Base-by-base conservation (phyloP, 2,888 invertebrate species). In the Clanis bilineata region DNA sequence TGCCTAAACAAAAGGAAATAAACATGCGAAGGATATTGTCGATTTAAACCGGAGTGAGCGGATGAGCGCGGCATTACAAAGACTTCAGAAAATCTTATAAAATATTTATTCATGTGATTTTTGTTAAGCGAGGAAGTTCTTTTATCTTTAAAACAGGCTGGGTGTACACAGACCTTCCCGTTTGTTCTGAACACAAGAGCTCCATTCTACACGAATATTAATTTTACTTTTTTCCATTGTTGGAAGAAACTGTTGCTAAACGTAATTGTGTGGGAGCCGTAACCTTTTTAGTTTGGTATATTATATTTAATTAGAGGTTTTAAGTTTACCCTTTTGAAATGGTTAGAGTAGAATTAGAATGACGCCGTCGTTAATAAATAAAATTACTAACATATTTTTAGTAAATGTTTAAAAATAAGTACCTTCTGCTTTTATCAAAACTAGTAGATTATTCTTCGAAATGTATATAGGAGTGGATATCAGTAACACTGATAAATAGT, bases 31-130 rank as follows among this genome's bases (percentile, higher is more conserved):
- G 18, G 32, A 32, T 51, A 28, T 47, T 47, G 47, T 51, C 51
- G 51, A 51, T 51, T 51, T 32, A 51, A 51, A 32, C 51, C 51
- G 51, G 51, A 51, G 32, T 9, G 51, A 51, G 32, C 51, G 51
- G 51, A 51, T 51, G 51, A 51, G 10, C 10, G 51, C 51, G 51
- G 51, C 51, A 51, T 51, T 51, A 51, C 51, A 51, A 51, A 51
- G 51, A 51, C 47, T 32, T 18, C 10, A 18, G 51, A 51, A 28
- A 32, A 32, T 21, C 28, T 51, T 51, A 51, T 51, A 32, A 51
- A 51, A 32, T 51, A 51, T 51, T 32, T 51, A 28, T 32, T 51
- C 51, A 28, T 10, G 18, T 51, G 32, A 51, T 51, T 51, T 51
- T 51, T 51, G 28, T 51, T 32, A 51, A 32, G 51, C 25, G 32